These are phyloP conservation scores for Loris lydekkerianus DNA, from an alignment of 2,797 vertebrate genomes.

Conservation along the genomic window DNA sequence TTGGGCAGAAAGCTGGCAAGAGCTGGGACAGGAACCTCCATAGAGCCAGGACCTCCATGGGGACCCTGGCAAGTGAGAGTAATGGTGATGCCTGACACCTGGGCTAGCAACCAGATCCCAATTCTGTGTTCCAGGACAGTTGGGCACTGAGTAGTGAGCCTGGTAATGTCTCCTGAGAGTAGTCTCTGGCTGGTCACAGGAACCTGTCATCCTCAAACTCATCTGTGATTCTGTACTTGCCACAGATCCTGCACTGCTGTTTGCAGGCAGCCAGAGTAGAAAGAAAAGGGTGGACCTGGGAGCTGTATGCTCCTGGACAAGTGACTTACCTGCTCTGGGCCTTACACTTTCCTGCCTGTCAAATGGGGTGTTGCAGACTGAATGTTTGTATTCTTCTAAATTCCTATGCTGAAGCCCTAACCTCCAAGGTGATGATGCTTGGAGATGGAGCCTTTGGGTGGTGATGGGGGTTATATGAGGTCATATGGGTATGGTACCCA, in stretches of 20 bases:
- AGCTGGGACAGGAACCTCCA: neutral
- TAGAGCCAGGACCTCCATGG: neutral
- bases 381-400: neutral
- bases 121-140: neutral
- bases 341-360: neutral
- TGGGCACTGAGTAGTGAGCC: neutral
- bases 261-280: neutral
- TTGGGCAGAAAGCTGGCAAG: neutral
- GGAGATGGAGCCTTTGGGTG: neutral
- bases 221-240: neutral
- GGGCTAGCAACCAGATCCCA: rapidly evolving
- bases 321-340: neutral
- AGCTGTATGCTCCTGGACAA: neutral
- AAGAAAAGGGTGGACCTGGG: neutral
- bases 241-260: rapidly evolving
- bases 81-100: neutral
- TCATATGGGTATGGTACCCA: rapidly evolving
- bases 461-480: neutral
- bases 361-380: neutral
- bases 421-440: neutral
- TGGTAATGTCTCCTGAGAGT: neutral
- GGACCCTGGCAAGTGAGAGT: neutral
- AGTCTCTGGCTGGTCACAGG: neutral
- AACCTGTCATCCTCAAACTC: neutral
- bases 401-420: neutral